Evolutionary conservation across 2,888 invertebrate species (phyloP).

Genomic region (Nasonia oneida): DNA sequence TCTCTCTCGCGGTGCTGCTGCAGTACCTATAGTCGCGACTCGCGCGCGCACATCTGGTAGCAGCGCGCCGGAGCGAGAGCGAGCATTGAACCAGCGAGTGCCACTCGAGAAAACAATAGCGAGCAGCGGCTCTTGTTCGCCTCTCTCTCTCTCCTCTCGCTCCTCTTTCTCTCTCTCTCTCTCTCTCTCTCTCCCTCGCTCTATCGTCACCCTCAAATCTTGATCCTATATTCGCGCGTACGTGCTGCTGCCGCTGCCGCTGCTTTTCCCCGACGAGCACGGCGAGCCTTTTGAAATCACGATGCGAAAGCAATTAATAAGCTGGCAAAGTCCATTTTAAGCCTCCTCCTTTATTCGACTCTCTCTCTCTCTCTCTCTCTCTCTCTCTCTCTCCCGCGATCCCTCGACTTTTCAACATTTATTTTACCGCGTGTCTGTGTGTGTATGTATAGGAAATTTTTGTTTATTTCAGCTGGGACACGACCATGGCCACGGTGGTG

Average conservation of each 20-base stretch:
- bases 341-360: neutral
- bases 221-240: constrained; percentile 66
- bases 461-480: no score
- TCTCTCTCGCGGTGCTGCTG: neutral
- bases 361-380: neutral
- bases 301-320: constrained; percentile 13
- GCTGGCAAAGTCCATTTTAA: constrained; percentile 12
- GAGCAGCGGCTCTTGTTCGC: constrained; percentile 73
- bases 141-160: constrained; percentile 56
- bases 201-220: constrained; percentile 75
- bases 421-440: neutral
- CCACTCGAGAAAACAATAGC: constrained; percentile 79
- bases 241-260: neutral
- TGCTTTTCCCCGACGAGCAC: neutral
- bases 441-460: neutral
- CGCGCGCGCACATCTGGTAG: constrained; percentile 75
- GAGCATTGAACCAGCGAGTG: constrained; percentile 78
- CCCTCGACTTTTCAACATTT: constrained; percentile 3
- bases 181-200: constrained; percentile 51
- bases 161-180: constrained; percentile 48
- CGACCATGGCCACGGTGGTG: neutral
- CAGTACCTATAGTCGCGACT: neutral
- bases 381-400: neutral
- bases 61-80: constrained; percentile 72
- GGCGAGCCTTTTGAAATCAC: constrained; percentile 14